Base-by-base conservation (phyloP, 1,140 invertebrate species). In the Pogonognathellus flavescens region DNA sequence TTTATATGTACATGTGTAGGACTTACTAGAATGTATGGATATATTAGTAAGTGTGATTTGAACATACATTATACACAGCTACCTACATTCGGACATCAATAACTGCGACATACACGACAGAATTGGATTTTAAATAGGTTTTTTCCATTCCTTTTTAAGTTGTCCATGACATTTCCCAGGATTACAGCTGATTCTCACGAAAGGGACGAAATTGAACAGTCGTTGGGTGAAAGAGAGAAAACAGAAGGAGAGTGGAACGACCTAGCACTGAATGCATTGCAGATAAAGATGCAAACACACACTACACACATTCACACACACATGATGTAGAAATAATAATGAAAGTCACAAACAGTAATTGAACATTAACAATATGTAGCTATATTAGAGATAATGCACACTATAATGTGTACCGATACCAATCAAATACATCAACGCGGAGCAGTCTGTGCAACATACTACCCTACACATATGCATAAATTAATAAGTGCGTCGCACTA, bases 181-280 rank as follows among this genome's bases (percentile, higher is more conserved):
- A 76, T 76, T 76, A 76, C 70, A 18, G 41, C 13, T 50, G 70
- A n/a, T 49, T 76, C 41, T 76, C 70, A 76, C 70, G 70, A 49
- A 76, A 76, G 70, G 31, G 70, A n/a, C 62, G 16, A 14, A 76
- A 50, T 49, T 76, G 25, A 31, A 76, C 62, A 41, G 31, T 41
- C 31, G 6, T 41, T 41, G 53, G n/a, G 11, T 2, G 53, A 57
- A 57, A 57, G 11, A 57, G 53, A 49, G 41, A 49, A 50, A 18
- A 31, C 4, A 76, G 14, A 76, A 9, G 16, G 70, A 76, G 70
- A 50, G 70, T 49, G 70, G 70, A 76, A 76, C 70, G 70, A 76
- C 13, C 31, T 16, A 50, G 70, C 70, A 76, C 70, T 76, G 16
- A 55, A 16, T 55, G 16, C 53, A 55, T 11, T 55, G 53, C 53